phyloP scores from a whole-genome alignment of 2,888 invertebrate species.

The Xestobium rufovillosum region DNA sequence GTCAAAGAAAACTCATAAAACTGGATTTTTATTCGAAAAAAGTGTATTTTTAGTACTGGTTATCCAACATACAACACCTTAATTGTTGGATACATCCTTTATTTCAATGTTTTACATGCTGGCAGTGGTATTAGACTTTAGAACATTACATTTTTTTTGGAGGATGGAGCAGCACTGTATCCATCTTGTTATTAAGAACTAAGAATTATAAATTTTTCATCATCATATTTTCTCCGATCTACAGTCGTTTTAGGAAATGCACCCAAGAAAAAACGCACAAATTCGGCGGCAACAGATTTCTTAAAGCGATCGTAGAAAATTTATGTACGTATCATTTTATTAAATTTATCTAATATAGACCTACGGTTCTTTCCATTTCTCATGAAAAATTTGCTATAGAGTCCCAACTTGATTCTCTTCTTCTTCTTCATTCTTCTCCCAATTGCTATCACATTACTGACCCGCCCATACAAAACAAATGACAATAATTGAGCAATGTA shows the following conservation, averaged over 20 bases:
- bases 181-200: not conserved
- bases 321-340: conserved; percentile 25
- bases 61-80: too few species aligned
- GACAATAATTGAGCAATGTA: conserved; percentile 43
- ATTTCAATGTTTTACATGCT: not conserved
- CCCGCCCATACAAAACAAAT: conserved; percentile 29
- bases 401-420: conserved; percentile 25
- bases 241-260: conserved; percentile 24
- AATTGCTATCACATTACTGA: conserved; percentile 36
- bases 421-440: conserved; percentile 23
- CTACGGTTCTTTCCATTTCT: conserved; percentile 42
- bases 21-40: too few species aligned
- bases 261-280: conserved; percentile 22
- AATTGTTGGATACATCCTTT: not conserved
- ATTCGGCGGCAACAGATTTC: conserved; percentile 25
- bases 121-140: conserved; percentile 9
- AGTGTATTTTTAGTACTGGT: too few species aligned
- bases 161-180: conserved; percentile 2
- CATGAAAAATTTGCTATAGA: conserved; percentile 39
- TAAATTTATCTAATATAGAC: conserved; percentile 45
- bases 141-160: conserved; percentile 16
- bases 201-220: conserved; percentile 8
- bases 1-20: too few species aligned
- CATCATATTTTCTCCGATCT: conserved; percentile 5
- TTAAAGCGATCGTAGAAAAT: conserved; percentile 26